Percentiles rank a stretch among this genome's conserved stretches.
Evolutionary conservation across 2,113 vertebrate species (phyloP).

Genomic region (Bubo blakistoni): DNA sequence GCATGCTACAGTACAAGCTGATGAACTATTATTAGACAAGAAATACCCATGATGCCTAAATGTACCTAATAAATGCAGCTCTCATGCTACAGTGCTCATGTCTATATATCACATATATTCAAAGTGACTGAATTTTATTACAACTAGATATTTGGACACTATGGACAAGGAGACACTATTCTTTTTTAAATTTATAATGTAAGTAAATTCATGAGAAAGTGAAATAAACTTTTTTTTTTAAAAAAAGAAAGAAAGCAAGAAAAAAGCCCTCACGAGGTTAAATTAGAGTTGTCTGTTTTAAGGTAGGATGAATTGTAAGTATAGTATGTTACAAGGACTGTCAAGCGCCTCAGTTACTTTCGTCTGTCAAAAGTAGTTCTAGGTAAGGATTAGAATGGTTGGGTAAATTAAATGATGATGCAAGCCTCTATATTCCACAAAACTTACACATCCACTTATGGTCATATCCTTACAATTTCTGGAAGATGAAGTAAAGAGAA

Average conservation of each 20-base stretch:
- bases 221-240: background rate
- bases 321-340: background rate
- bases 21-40: constrained; percentile 7
- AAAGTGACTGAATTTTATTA: background rate
- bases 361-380: background rate
- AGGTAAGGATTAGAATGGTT: background rate
- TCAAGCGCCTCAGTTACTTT: background rate
- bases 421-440: background rate
- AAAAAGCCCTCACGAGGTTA: background rate
- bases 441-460: background rate
- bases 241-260: background rate
- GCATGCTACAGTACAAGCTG: background rate
- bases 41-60: background rate
- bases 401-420: background rate
- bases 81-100: background rate
- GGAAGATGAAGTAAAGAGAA: background rate
- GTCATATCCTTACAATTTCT: background rate
- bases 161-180: background rate
- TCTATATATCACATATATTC: background rate
- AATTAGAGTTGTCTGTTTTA: background rate
- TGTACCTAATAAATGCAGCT: background rate
- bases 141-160: background rate
- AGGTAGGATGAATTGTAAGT: background rate
- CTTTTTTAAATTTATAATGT: background rate
- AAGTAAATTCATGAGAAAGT: background rate